Percentiles rank a stretch among this genome's conserved stretches.
Evolutionary conservation across 1,140 invertebrate species (phyloP).

Genomic region (Anastrepha obliqua): DNA sequence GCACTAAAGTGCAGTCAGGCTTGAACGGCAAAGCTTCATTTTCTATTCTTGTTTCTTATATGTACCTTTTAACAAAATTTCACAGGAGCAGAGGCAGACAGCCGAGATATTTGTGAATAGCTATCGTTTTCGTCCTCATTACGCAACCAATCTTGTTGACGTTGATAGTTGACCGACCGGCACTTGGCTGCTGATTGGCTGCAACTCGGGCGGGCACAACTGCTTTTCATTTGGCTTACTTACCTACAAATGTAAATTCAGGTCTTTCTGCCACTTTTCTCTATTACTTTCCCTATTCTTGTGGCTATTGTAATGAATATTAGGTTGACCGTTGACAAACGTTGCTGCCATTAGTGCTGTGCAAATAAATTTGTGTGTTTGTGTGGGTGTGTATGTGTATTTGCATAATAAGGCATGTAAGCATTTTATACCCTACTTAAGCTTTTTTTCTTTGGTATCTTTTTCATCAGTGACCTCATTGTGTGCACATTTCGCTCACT

Average conservation of each 20-base stretch:
- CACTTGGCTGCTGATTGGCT: conserved; percentile 8
- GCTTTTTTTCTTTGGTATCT: neutral
- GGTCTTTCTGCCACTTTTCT: neutral
- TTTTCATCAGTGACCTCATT: neutral
- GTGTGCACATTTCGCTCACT: neutral
- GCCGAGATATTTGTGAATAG: neutral
- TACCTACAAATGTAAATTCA: neutral
- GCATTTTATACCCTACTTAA: too few relatives aligned
- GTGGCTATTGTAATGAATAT: neutral
- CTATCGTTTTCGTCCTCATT: neutral
- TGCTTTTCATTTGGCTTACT: neutral
- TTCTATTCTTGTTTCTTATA: neutral
- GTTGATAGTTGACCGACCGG: neutral
- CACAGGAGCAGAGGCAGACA: neutral
- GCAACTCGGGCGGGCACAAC: neutral
- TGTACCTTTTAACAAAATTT: neutral
- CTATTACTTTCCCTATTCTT: neutral
- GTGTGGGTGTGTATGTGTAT: too few relatives aligned
- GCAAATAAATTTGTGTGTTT: neutral
- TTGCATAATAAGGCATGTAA: too few relatives aligned
- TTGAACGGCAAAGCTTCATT: neutral
- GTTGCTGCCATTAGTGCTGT: neutral
- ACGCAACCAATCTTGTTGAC: neutral
- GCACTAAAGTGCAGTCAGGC: neutral
- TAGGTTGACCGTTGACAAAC: too few relatives aligned